Base-by-base conservation (phyloP, 2,888 invertebrate species). In the Apodemia hepburni region DNA sequence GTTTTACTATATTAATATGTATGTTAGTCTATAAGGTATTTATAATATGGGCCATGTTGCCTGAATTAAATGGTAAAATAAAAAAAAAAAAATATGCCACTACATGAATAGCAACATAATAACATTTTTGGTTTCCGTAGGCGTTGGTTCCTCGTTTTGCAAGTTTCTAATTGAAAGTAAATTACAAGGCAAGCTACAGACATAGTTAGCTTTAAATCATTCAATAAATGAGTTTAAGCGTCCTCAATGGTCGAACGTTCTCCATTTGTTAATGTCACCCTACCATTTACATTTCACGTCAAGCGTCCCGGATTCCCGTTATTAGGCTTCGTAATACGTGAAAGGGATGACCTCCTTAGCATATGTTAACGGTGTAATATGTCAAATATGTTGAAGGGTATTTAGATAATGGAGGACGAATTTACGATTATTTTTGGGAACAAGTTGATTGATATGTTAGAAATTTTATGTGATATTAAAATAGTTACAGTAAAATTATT, bases 241-340 rank as follows among this genome's bases (percentile, higher is more conserved):
- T 22, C 9, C 51, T 51, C 22, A 22, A 9, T 22, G 54, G 27
- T 27, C 54, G 15, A 54, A 54, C 27, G 15, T 29, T 22, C 22
- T 54, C 64, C 66, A 70, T 70, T 69, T 66, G 65, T 70, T 64
- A 65, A 66, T 61, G 70, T 70, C 70, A 64, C 27, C 58, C 58
- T 57, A 27, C 57, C 65, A 62, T 67, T 67, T 65, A 69, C 66
- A 67, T 65, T 64, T 58, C 61, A 64, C 61, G 65, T 62, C 66
- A 58, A 58, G 17, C 60, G 49, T 47, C 60, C 60, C 61, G 59
- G 63, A 63, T 66, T 68, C 61, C 60, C 62, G 65, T 66, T 66
- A 68, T 65, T 66, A 66, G 59, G 62, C 61, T 57, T 57, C 60
- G 59, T 61, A 66, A 65, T 66, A 60, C 63, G 51, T 42, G 42